Percentiles rank a stretch among this genome's conserved stretches.
phyloP scores from a whole-genome alignment of 2,113 vertebrate genomes.

The Prietella phreatophila region DNA sequence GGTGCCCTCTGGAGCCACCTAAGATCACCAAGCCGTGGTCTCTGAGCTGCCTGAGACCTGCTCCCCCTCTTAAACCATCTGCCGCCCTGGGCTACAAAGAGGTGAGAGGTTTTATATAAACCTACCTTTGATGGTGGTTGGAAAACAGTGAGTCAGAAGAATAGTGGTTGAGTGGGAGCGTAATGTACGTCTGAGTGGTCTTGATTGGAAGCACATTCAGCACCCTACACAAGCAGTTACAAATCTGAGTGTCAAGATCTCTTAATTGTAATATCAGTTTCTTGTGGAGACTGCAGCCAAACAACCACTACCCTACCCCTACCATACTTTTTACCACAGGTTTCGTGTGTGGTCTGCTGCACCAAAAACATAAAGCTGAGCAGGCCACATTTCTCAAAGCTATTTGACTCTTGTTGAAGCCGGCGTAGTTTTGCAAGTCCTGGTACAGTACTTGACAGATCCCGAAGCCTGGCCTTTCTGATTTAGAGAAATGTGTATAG shows the following conservation, averaged over 20 bases:
- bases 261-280: slow-evolving; percentile 22
- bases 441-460: not conserved
- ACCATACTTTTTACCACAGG: slow-evolving; percentile 25
- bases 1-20: slow-evolving; percentile 89
- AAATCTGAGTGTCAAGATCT: not conserved
- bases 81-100: slow-evolving; percentile 97
- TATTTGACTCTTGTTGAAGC: not conserved
- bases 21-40: slow-evolving; percentile 95
- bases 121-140: not conserved
- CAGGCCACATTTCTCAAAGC: not conserved
- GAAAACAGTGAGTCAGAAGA: slow-evolving; percentile 46
- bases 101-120: slow-evolving; percentile 71
- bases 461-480: not conserved
- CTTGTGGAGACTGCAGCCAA: not conserved
- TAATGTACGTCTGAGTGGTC: slow-evolving; percentile 47
- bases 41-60: slow-evolving; percentile 93
- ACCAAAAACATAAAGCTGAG: not conserved
- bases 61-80: slow-evolving; percentile 92
- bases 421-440: not conserved
- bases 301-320: not conserved
- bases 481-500: slow-evolving; percentile 24
- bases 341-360: slow-evolving; percentile 26
- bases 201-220: slow-evolving; percentile 17
- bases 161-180: slow-evolving; percentile 34
- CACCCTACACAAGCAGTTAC: not conserved